Percentiles rank a stretch among this genome's conserved stretches.
Conservation (phyloP, 53 echinoderm and acorn worm species). For the Antedon mediterranea region DNA sequence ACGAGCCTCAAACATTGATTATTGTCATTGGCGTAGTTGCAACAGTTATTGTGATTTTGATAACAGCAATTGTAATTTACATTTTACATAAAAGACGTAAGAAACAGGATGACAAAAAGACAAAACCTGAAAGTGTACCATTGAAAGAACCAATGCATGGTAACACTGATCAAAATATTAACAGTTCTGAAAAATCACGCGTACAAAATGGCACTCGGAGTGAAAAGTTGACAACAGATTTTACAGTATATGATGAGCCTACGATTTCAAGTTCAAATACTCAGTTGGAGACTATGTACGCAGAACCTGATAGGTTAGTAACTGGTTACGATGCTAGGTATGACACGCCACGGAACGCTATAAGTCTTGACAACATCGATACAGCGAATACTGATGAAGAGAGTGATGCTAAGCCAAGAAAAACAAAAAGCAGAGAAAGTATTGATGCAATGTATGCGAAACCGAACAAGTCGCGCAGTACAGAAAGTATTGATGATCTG, state of each 20-base stretch:
- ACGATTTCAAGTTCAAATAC: neutral
- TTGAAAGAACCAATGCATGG: too few species aligned
- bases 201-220: neutral
- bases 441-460: neutral
- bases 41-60: too few species aligned
- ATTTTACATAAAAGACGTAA: too few species aligned
- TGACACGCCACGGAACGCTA: neutral
- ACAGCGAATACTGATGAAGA: neutral
- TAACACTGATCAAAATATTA: too few species aligned
- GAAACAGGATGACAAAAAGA: too few species aligned
- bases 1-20: too few species aligned
- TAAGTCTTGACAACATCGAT: neutral
- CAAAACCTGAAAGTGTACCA: too few species aligned
- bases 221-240: neutral
- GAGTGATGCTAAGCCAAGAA: neutral
- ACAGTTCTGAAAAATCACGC: neutral
- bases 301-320: neutral
- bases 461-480: neutral
- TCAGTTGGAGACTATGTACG: neutral
- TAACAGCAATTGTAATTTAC: too few species aligned
- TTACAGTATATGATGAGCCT: neutral
- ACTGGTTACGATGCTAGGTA: neutral
- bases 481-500: neutral
- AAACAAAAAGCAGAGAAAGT: neutral
- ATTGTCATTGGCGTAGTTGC: too few species aligned